phyloP scores from a whole-genome alignment of 2,113 vertebrate species.

The Laticauda colubrina region DNA sequence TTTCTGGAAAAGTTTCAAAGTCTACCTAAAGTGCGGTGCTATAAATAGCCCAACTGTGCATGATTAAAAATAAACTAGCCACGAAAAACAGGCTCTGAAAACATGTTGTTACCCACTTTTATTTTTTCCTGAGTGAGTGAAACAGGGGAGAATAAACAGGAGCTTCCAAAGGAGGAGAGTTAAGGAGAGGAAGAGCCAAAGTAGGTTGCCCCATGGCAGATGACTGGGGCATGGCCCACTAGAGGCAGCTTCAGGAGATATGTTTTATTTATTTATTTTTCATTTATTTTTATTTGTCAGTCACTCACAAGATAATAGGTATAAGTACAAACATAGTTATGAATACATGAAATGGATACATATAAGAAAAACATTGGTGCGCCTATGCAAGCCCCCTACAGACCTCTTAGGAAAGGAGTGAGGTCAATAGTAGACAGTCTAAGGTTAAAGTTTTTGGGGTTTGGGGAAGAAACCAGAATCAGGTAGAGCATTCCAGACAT shows the following conservation, averaged over 20 bases:
- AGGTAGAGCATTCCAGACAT: no score
- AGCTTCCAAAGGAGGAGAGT: neutral
- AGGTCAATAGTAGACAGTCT: no score
- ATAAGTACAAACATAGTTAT: no score
- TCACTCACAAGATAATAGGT: no score
- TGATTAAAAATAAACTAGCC: neutral
- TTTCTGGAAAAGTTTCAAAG: neutral
- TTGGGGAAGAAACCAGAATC: no score
- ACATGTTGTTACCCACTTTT: neutral
- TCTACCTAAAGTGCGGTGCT: neutral
- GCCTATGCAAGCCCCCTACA: no score
- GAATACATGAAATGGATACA: no score
- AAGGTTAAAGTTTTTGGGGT: no score
- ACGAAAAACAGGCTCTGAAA: neutral
- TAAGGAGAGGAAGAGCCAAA: neutral
- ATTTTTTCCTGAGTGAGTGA: neutral
- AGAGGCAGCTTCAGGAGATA: neutral
- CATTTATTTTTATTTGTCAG: no score
- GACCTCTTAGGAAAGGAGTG: no score
- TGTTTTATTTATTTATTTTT: no score
- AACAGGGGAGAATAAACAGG: neutral
- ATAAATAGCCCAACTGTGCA: neutral
- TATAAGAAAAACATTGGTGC: no score
- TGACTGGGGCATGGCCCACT: neutral
- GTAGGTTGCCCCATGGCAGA: neutral